These are phyloP conservation scores for Alcedo atthis DNA, from an alignment of 2,797 vertebrate genomes.

Conservation along the genomic window DNA sequence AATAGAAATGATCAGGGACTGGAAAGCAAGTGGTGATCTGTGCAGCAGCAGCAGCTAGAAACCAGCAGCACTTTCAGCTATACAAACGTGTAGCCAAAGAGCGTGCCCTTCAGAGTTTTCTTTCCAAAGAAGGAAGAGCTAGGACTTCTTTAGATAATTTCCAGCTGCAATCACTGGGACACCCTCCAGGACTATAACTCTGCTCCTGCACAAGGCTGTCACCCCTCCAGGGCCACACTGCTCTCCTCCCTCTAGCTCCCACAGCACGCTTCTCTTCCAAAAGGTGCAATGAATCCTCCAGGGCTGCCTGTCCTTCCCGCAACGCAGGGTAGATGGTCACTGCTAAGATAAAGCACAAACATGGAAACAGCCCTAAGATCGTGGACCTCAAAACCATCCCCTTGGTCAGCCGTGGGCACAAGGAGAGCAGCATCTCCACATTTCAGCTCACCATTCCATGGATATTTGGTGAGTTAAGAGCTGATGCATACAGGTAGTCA, in stretches of 20 bases:
- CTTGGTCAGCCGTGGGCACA: fast-evolving
- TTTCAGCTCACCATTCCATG: not conserved
- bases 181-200: constrained; percentile 35
- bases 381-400: fast-evolving
- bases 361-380: not conserved
- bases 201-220: not conserved
- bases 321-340: fast-evolving
- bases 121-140: constrained; percentile 63
- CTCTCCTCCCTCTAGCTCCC: not conserved
- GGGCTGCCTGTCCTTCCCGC: too few species aligned
- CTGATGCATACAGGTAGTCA: not conserved
- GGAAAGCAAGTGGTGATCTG: not conserved
- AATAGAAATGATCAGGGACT: fast-evolving
- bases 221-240: fast-evolving
- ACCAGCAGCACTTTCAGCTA: not conserved
- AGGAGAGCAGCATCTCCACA: not conserved
- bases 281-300: fast-evolving
- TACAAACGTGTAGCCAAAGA: not conserved
- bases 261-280: fast-evolving
- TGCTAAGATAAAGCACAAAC: fast-evolving
- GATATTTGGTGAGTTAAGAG: not conserved
- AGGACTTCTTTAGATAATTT: constrained; percentile 5
- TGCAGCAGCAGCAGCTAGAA: not conserved
- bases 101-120: not conserved
- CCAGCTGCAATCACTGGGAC: not conserved